Evolutionary conservation across 2,888 invertebrate species (phyloP).

Genomic region (Catocala sponsa): DNA sequence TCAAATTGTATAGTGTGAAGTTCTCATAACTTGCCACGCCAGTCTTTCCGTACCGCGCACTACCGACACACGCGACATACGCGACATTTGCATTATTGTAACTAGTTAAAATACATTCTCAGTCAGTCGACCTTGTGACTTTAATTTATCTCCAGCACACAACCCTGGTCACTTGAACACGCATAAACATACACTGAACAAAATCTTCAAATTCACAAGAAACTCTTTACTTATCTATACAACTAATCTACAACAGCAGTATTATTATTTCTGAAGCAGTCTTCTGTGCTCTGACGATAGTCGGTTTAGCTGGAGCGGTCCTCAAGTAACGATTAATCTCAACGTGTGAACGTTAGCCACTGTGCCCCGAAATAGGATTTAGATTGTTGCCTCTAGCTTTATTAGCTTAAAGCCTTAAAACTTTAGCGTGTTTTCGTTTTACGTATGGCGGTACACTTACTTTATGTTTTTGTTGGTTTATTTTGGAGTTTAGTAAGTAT

Average conservation of each 20-base stretch:
- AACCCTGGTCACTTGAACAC: no score
- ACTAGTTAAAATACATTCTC: no score
- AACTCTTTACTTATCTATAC: background rate
- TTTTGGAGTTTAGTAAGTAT: background rate
- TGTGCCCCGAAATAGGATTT: constrained; percentile 40
- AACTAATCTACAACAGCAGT: background rate
- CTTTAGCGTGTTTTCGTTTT: constrained; percentile 20
- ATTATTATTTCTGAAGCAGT: constrained; percentile 17
- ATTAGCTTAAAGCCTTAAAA: constrained; percentile 40
- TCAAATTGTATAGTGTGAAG: no score
- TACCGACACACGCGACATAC: no score
- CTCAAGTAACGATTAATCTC: constrained; percentile 50
- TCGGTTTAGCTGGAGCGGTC: constrained; percentile 31
- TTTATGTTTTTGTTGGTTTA: background rate
- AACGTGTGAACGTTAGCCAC: constrained; percentile 42
- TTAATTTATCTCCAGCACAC: no score
- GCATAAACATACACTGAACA: no score
- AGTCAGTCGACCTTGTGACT: no score
- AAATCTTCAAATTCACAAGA: no score
- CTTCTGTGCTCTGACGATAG: constrained; percentile 34
- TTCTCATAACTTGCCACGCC: no score
- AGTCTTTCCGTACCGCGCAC: no score
- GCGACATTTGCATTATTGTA: no score
- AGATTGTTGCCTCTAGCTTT: constrained; percentile 40
- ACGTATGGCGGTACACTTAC: background rate